Evolutionary conservation across 2,113 vertebrate genomes (phyloP).

Genomic region (Nycticorax nycticorax): DNA sequence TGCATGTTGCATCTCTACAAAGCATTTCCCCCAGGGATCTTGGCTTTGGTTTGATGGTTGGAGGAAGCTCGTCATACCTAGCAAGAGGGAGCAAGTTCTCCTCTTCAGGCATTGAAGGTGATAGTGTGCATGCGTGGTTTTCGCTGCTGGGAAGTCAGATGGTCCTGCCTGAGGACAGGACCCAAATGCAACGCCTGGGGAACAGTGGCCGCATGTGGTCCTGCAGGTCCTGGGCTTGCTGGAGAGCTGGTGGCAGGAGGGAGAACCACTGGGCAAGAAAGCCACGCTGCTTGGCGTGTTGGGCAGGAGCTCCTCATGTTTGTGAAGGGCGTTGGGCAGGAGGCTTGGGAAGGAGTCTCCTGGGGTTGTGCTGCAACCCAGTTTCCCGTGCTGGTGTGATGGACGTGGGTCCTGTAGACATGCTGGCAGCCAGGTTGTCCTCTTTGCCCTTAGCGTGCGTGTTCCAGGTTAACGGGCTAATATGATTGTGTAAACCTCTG

Average conservation of each 20-base stretch:
- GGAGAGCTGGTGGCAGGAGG: neutral
- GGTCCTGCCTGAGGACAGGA: neutral
- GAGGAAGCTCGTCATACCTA: neutral
- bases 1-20: fast-evolving
- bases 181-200: fast-evolving
- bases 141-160: neutral
- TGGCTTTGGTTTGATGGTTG: neutral
- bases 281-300: fast-evolving
- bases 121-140: fast-evolving
- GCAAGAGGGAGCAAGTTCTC: neutral
- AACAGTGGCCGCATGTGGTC: fast-evolving
- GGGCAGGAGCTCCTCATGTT: neutral
- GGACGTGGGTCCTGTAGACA: fast-evolving
- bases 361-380: neutral
- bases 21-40: neutral
- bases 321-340: neutral
- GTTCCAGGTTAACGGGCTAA: fast-evolving
- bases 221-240: neutral
- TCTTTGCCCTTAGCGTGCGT: fast-evolving
- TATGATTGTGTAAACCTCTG: fast-evolving
- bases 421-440: neutral
- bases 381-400: neutral
- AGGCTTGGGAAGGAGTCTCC: neutral
- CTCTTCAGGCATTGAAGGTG: neutral
- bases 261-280: neutral